Conservation (phyloP, 2,113 vertebrate species). For the Gallinago undulata region DNA sequence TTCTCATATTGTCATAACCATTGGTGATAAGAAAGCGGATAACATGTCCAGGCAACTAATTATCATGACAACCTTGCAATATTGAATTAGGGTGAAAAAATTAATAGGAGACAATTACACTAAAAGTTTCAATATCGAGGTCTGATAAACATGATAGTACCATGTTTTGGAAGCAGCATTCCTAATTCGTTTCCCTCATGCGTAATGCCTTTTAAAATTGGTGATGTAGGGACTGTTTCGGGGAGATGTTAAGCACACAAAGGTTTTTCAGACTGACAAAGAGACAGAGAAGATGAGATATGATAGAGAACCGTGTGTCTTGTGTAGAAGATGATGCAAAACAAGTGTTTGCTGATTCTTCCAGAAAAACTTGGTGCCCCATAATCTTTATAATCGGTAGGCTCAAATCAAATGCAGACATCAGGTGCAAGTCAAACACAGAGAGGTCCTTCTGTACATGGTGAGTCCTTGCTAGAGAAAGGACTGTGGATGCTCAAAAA, state of each 20-base stretch:
- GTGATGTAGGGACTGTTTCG: not conserved
- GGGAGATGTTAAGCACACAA: not conserved
- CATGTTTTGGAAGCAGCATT: not conserved
- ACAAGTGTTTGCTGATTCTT: not conserved
- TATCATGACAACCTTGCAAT: constrained; percentile 24
- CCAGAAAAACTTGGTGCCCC: not conserved
- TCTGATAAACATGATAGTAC: not conserved
- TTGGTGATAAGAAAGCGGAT: constrained; percentile 24
- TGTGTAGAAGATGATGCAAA: not conserved
- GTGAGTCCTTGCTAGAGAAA: not conserved
- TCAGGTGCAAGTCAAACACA: not conserved
- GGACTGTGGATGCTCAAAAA: not conserved
- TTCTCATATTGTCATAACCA: not conserved
- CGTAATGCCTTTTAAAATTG: not conserved
- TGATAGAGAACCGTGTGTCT: not conserved
- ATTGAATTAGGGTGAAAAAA: constrained; percentile 31
- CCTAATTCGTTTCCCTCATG: not conserved
- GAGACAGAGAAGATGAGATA: not conserved
- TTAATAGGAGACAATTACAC: constrained; percentile 9
- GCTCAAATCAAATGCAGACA: not conserved
- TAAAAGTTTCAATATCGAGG: not conserved
- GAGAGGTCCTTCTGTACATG: not conserved
- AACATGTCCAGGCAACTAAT: not conserved
- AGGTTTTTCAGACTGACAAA: not conserved
- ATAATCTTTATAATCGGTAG: not conserved